Evolutionary conservation across 2,797 vertebrate species (phyloP), one percentile per base, ranked within the genome.

Genomic region (Phrynocephalus vlangalii): DNA sequence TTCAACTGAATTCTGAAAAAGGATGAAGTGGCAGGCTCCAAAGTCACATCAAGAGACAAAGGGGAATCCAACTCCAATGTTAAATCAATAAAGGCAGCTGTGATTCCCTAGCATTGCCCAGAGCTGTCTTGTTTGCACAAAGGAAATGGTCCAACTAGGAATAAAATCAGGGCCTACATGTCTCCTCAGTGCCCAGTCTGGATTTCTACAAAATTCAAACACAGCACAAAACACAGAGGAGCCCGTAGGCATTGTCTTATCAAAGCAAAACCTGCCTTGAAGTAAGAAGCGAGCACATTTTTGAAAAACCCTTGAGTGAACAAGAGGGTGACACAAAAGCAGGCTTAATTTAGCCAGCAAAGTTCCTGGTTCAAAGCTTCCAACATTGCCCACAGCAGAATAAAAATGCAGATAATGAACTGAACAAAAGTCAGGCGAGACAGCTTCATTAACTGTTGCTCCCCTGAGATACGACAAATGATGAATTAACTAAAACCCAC

Each of bases 71-170:
- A 85, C 85, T 85, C 78, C 52, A 24, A 85, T 80, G 83, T 50
- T 88, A 88, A 88, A 81, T 85, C 60, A 85, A 80, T 85, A 85
- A 85, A 85, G 38, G 44, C 60, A 81, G 71, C 75, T 63, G 68
- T 81, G 60, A 81, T 88, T 85, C 83, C 81, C 85, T 71, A 81
- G 11, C n/a, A 28, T 86, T 88, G 77, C 83, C 76, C 71, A 75
- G 44, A 84, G 44, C 70, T 82, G 48, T 26, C 63, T 87, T 83
- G 66, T 70, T 81, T 68, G 70, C 60, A 81, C 72, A 85, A 85
- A 52, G 78, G 79, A 88, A 73, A 81, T 85, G 70, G 67, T 56
- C 77, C 83, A 85, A 75, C 63, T 85, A 68, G 79, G 81, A 79
- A 80, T 85, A 85, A 80, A 81, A 88, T 76, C 44, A 66, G 48